Evolutionary conservation across 2,888 invertebrate genomes (phyloP).

Genomic region (Dicyrtoma fusca): DNA sequence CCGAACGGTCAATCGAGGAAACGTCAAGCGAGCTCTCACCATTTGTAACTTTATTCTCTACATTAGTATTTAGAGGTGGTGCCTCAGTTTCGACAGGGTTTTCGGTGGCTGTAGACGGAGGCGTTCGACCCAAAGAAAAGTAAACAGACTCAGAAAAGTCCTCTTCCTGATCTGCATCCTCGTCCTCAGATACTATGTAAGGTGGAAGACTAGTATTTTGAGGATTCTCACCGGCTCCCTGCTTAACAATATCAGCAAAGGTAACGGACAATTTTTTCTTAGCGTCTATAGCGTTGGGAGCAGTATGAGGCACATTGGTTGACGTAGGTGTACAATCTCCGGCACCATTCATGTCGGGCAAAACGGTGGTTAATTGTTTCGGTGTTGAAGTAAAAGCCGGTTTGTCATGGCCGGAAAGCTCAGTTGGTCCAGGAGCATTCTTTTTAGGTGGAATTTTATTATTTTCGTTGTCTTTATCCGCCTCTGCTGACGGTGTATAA

Average conservation of each 20-base stretch:
- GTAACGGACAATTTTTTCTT: constrained; percentile 32
- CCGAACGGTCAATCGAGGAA: constrained; percentile 11
- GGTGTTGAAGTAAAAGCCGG: constrained; percentile 25
- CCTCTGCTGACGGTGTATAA: background rate
- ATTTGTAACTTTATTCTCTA: background rate
- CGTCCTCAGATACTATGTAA: background rate
- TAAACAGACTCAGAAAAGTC: constrained; percentile 24
- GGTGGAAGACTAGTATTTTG: background rate
- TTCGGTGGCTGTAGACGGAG: background rate
- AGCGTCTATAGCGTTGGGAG: background rate
- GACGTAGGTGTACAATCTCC: background rate
- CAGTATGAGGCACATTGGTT: background rate
- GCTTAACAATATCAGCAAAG: constrained; percentile 32
- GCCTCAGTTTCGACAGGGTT: background rate
- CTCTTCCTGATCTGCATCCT: constrained; percentile 1
- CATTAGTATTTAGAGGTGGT: background rate
- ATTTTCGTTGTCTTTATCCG: background rate
- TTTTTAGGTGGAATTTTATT: background rate
- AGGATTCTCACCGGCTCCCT: constrained; percentile 6
- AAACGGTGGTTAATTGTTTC: background rate
- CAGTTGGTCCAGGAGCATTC: background rate
- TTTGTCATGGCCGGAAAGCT: background rate
- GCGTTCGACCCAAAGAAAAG: constrained; percentile 25
- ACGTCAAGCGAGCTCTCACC: background rate
- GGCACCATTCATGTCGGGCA: constrained; percentile 14